Conservation (phyloP, 2,888 invertebrate genomes). For the Ceramica pisi region DNA sequence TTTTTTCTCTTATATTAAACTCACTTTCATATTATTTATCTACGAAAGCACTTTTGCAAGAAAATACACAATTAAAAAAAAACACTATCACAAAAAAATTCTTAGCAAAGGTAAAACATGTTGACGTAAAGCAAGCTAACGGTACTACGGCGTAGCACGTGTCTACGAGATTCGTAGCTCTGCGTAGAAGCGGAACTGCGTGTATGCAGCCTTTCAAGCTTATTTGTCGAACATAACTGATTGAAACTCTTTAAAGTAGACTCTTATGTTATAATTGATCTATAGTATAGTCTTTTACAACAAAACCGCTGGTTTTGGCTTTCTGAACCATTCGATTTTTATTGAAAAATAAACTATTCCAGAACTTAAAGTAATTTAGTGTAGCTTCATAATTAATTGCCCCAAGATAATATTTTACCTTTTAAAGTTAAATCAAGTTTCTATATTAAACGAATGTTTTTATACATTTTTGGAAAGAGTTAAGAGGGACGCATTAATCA, state of each 20-base stretch:
- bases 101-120: constrained; percentile 12
- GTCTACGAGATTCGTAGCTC: constrained; percentile 87
- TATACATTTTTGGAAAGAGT: constrained; percentile 65
- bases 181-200: constrained; percentile 73
- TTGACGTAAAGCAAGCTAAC: constrained; percentile 24
- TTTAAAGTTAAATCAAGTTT: constrained; percentile 64
- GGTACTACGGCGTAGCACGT: constrained; percentile 70
- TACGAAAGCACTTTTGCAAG: neutral
- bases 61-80: neutral
- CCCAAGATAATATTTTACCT: constrained; percentile 64
- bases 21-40: neutral
- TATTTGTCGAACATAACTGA: constrained; percentile 62
- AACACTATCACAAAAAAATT: neutral
- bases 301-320: constrained; percentile 24
- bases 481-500: constrained; percentile 62
- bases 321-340: constrained; percentile 19
- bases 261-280: constrained; percentile 56
- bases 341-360: constrained; percentile 31
- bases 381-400: constrained; percentile 63
- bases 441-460: constrained; percentile 56
- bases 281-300: constrained; percentile 46
- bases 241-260: constrained; percentile 46
- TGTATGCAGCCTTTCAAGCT: constrained; percentile 67
- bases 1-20: no score
- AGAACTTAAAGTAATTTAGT: constrained; percentile 44